These are phyloP conservation scores for Irena cyanogastra DNA, from an alignment of 2,113 vertebrate genomes.

Conservation along the genomic window DNA sequence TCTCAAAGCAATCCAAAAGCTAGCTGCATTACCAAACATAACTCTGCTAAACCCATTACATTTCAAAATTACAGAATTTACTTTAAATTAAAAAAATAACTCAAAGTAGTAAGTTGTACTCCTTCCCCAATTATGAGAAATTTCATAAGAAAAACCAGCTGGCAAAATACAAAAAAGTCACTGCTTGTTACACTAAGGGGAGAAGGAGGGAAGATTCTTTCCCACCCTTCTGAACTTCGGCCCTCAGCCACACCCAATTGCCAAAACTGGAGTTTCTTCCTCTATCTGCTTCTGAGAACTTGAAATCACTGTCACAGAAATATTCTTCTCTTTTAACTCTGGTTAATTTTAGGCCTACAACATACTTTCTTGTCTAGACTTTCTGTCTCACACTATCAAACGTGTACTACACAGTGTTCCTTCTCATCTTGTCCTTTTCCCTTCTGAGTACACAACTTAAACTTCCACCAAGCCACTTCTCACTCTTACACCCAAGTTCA, in stretches of 20 bases:
- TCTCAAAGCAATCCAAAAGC: neutral
- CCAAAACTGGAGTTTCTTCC: neutral
- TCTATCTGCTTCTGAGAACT: neutral
- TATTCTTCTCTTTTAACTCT: neutral
- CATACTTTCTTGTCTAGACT: conserved; percentile 41
- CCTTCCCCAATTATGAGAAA: neutral
- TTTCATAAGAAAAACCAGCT: rapidly evolving
- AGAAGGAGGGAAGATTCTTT: neutral
- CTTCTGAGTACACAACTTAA: neutral
- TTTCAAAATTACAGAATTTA: neutral
- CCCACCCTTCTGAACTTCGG: neutral
- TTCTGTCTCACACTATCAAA: conserved; percentile 5
- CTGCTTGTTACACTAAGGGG: neutral
- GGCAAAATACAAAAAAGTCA: neutral
- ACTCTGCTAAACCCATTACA: neutral
- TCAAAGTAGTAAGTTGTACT: neutral
- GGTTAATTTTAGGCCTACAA: conserved; percentile 38
- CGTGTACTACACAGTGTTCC: neutral
- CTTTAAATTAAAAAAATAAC: neutral
- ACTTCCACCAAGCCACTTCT: neutral
- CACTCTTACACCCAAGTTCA: neutral
- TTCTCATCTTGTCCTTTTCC: neutral
- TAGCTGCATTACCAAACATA: neutral
- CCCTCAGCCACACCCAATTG: neutral
- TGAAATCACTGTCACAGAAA: neutral